Conservation (phyloP, 2,113 vertebrate genomes). For the Amblyopsis rosae region DNA sequence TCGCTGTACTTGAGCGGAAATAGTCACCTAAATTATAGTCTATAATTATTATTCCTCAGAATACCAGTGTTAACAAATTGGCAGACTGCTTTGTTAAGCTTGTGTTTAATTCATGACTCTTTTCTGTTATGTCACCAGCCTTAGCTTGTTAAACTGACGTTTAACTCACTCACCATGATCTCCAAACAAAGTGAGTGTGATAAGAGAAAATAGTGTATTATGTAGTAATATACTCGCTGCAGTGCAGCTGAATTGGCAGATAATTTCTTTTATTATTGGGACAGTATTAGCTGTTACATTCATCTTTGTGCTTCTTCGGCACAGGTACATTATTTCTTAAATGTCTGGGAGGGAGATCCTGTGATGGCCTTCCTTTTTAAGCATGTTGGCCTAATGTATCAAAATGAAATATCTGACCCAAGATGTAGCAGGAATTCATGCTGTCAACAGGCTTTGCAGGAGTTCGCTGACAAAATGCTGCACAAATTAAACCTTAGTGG, state of each 20-base stretch:
- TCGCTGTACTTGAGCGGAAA: constrained; percentile 43
- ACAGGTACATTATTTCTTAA: constrained; percentile 59
- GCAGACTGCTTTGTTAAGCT: constrained; percentile 53
- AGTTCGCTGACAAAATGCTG: constrained; percentile 58
- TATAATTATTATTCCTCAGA: constrained; percentile 34
- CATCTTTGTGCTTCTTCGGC: constrained; percentile 69
- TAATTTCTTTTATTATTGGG: constrained; percentile 47
- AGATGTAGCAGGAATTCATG: constrained; percentile 69
- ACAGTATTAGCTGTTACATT: constrained; percentile 68
- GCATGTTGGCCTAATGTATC: constrained; percentile 43
- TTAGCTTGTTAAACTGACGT: constrained; percentile 70
- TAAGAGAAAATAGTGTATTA: constrained; percentile 62
- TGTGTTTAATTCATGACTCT: constrained; percentile 54
- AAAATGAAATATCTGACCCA: constrained; percentile 46
- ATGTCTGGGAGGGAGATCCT: constrained; percentile 25
- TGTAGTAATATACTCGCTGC: constrained; percentile 75
- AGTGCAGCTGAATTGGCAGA: constrained; percentile 74
- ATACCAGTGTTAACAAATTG: constrained; percentile 65
- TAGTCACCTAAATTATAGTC: constrained; percentile 40
- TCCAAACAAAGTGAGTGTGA: constrained; percentile 42
- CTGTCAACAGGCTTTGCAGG: constrained; percentile 35
- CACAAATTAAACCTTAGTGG: constrained; percentile 62
- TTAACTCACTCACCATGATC: constrained; percentile 52
- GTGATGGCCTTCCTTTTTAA: constrained; percentile 13
- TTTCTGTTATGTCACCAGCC: constrained; percentile 66